phyloP scores from a whole-genome alignment of 2,888 invertebrate genomes.

The Cephus pulcher region DNA sequence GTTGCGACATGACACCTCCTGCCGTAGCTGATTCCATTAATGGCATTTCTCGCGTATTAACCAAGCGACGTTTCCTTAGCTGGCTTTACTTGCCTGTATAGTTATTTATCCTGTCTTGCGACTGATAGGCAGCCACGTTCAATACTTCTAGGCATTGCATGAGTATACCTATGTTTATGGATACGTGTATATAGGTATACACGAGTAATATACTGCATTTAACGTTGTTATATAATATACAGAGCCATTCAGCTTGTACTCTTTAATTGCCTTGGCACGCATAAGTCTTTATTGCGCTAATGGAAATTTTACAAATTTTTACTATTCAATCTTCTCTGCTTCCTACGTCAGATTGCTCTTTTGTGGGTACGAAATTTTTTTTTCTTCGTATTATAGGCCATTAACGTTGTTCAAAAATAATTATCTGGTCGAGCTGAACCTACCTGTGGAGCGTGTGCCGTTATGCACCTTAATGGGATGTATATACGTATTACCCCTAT shows the following conservation, averaged over 20 bases:
- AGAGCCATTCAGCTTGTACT: background rate
- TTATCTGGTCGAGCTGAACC: background rate
- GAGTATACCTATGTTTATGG: background rate
- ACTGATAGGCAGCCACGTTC: background rate
- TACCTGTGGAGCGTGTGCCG: background rate
- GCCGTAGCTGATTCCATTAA: background rate
- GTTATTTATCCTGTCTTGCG: background rate
- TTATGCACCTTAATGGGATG: background rate
- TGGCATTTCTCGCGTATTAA: background rate
- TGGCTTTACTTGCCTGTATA: background rate
- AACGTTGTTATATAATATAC: background rate
- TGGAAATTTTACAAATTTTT: background rate
- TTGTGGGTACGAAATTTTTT: background rate
- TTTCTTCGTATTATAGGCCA: background rate
- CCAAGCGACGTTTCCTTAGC: background rate
- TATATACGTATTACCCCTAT: background rate
- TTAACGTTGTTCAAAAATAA: background rate
- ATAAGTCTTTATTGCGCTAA: background rate
- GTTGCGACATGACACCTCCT: background rate
- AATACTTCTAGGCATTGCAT: background rate
- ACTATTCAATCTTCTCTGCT: background rate
- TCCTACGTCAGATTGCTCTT: background rate
- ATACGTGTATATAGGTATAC: background rate
- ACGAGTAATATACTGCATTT: background rate
- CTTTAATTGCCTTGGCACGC: background rate